Evolutionary conservation across 2,797 vertebrate species (phyloP), one percentile per base, ranked within the genome.

Genomic region (Emys orbicularis): DNA sequence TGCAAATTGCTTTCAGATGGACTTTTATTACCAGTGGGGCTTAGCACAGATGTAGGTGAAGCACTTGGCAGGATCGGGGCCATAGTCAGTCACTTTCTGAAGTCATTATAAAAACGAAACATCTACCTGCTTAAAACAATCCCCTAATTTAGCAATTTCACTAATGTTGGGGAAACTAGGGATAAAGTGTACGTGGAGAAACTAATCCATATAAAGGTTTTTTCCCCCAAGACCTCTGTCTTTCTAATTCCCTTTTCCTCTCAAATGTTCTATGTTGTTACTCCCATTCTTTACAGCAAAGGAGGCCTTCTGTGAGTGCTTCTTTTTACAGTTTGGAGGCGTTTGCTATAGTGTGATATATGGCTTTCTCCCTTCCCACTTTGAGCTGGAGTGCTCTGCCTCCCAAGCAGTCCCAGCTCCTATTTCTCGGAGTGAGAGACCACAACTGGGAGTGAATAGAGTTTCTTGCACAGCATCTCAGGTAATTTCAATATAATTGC

Each of bases 401-500:
- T 65, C 59, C 59, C 59, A 65, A 34, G 31, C 31, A 15, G 13
- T n/a, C 59, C 15, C 59, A 16, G 7, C 59, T 65, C 59, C 59
- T 61, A 61, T 61, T 61, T 61, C 12, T 29, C 59, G 34, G 31
- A 87, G 93, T 95, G 87, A 94, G 95, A 95, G 90, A 95, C 93
- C 92, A 94, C 44, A 89, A 81, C 31, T 4, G 59, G 85, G 79
- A 96, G 92, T 57, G 91, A 96, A 96, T 85, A 93, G 94, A 95
- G 82, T 72, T 72, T 95, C 94, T 92, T 90, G 93, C 27, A 1
- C 72, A 94, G 87, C 84, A 83, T 94, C 96, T 94, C 85, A 87
- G 90, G 37, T 84, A 92, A 83, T 79, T 88, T 95, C 34, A n/a
- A 18, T 65, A n/a, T 16, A n/a, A 19, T 65, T 65, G 18, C 16